Evolutionary conservation across 2,113 vertebrate genomes (phyloP), one percentile per base, ranked within the genome.

Genomic region (Oriolus oriolus): DNA sequence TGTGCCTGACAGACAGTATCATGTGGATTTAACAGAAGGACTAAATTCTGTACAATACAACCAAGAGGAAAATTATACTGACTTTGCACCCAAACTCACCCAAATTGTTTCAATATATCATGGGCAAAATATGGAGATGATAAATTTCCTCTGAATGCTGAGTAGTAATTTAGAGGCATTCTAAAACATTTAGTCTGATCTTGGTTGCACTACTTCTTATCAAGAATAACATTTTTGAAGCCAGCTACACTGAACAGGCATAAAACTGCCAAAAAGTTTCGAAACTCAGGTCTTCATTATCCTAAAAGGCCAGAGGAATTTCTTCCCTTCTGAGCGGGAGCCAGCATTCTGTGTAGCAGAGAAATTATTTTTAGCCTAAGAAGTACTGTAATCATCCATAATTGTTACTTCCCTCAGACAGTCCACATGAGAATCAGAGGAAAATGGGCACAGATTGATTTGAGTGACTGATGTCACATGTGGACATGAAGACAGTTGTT

Each of bases 321-420:
- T 49, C 9, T 75, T 23, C 14, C 47, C 12, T 69, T 88, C 17
- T 31, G 15, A 69, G 35, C 5, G 7, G 21, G 9, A 69, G 14
- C 5, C 9, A 52, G 0, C 0, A 16, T 74, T 31, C 54, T 33
- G 35, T 57, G 3, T 39, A 35, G 21, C 3, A 31, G 42, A 52
- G 41, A 70, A 47, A 65, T 23, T 33, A 27, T 35, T 80, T 82
- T 87, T 44, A 81, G 39, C 7, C 26, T 75, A 66, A 74, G 33
- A 81, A 30, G 15, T 24, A n/a, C 6, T 1, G 2, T 5, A 41
- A 2, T 41, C 20, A 64, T 24, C 33, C 30, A 22, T 35, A 80
- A 80, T 7, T 83, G 33, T 16, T 15, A 33, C 24, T 84, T 41
- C 19, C 41, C 33, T 76, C 49, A 31, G 24, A 74, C 5, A 37